These are phyloP conservation scores for Agonopterix arenella DNA, from an alignment of 2,888 invertebrate species.

Conservation along the genomic window DNA sequence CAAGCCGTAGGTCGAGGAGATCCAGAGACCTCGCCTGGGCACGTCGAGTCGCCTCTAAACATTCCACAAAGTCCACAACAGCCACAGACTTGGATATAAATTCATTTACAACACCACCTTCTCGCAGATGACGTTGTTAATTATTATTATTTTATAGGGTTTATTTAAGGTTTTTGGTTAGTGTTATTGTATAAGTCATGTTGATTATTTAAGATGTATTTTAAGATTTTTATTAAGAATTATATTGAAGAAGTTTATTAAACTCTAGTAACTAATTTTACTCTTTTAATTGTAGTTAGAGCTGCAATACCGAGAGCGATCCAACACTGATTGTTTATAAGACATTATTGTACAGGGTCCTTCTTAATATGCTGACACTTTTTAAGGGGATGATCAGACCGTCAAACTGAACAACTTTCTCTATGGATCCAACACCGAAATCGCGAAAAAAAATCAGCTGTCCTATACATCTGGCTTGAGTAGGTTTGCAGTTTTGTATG, in stretches of 20 bases:
- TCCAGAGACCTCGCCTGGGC: slow-evolving; percentile 54
- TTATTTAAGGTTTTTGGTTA: slow-evolving; percentile 37
- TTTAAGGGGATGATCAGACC: too few relatives aligned
- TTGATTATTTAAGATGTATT: slow-evolving; percentile 49
- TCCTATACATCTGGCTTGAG: too few relatives aligned
- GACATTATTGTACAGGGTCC: too few relatives aligned
- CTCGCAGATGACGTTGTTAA: slow-evolving; percentile 29
- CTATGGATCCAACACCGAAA: too few relatives aligned
- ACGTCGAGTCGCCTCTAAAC: slow-evolving; percentile 39
- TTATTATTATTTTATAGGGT: slow-evolving; percentile 26
- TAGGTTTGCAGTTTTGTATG: too few relatives aligned
- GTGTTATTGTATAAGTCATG: slow-evolving; percentile 34
- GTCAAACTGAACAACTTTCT: too few relatives aligned
- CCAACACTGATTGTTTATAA: too few relatives aligned
- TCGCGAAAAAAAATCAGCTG: too few relatives aligned
- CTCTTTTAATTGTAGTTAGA: too few relatives aligned
- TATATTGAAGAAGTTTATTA: slow-evolving; percentile 11
- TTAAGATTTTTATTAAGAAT: slow-evolving; percentile 36
- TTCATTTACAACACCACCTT: slow-evolving; percentile 40
- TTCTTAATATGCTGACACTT: too few relatives aligned
- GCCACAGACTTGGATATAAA: slow-evolving; percentile 6
- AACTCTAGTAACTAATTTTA: not conserved
- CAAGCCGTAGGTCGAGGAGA: slow-evolving; percentile 27
- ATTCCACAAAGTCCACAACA: slow-evolving; percentile 10
- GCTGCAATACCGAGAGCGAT: too few relatives aligned